phyloP scores from a whole-genome alignment of 2,888 invertebrate species.

The Amaurobius ferox region DNA sequence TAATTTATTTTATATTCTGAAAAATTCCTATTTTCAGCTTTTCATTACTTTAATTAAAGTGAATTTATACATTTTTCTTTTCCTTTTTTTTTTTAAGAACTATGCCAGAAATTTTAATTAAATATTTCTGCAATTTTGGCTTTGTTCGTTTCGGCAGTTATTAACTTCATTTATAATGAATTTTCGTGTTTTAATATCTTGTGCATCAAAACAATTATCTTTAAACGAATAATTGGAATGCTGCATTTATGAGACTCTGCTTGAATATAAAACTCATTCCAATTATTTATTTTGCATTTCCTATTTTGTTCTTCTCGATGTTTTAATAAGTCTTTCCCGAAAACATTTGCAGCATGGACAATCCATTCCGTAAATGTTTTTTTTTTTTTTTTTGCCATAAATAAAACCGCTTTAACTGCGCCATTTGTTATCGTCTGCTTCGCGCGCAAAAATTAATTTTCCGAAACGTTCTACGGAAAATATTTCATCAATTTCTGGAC shows the following conservation, averaged over 20 bases:
- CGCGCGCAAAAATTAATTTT: slow-evolving; percentile 51
- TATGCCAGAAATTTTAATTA: background rate
- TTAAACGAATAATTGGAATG: background rate
- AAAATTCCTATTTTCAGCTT: too few relatives aligned
- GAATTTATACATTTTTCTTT: too few relatives aligned
- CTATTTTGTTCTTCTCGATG: background rate
- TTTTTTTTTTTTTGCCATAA: slow-evolving; percentile 18
- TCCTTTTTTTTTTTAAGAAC: background rate
- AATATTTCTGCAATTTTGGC: background rate
- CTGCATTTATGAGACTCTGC: background rate
- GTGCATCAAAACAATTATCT: background rate
- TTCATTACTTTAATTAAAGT: too few relatives aligned
- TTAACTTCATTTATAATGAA: background rate
- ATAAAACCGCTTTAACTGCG: slow-evolving; percentile 61
- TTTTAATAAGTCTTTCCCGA: background rate
- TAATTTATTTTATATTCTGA: too few relatives aligned
- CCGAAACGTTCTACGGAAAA: slow-evolving; percentile 27
- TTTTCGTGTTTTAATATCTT: background rate
- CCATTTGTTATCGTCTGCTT: slow-evolving; percentile 24
- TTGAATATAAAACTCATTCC: background rate
- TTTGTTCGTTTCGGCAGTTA: background rate
- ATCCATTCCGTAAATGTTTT: background rate
- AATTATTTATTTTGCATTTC: background rate
- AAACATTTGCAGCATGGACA: background rate
- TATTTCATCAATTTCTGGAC: slow-evolving; percentile 63